These are phyloP conservation scores for Cosmia trapezina DNA, from an alignment of 2,888 invertebrate species.

Conservation along the genomic window DNA sequence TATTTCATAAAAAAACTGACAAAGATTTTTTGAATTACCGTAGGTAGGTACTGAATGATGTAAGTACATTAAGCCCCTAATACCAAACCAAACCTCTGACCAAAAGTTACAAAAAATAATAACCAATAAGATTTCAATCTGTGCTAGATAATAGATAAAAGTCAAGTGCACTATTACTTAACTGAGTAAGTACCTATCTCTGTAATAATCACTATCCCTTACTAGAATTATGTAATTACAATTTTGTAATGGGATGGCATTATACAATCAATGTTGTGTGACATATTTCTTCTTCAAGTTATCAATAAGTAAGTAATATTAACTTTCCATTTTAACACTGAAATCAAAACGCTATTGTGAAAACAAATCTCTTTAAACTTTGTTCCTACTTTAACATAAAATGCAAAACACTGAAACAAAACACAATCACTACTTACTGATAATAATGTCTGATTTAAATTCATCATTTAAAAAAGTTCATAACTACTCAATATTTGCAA, in stretches of 20 bases:
- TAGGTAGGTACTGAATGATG: too few species aligned
- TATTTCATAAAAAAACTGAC: too few species aligned
- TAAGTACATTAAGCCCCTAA: too few species aligned
- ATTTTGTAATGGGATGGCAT: slow-evolving; percentile 6
- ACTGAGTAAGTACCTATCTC: too few species aligned
- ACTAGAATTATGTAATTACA: slow-evolving; percentile 8
- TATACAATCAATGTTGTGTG: background rate
- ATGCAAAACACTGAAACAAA: slow-evolving; percentile 1
- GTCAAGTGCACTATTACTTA: slow-evolving; percentile 1
- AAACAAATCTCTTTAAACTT: slow-evolving; percentile 6
- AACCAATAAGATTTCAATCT: background rate
- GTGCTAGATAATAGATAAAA: background rate
- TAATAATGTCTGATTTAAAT: slow-evolving; percentile 13
- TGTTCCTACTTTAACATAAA: background rate
- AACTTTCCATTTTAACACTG: background rate
- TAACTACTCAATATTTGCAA: background rate
- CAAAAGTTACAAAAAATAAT: background rate
- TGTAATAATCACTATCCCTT: background rate
- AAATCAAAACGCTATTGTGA: background rate
- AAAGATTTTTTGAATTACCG: too few species aligned
- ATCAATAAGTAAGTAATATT: background rate
- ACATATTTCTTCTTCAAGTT: background rate
- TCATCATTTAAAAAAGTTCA: background rate
- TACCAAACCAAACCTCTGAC: too few species aligned
- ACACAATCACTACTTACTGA: background rate